A percentile compares a stretch with the other conserved stretches of the same genome.
phyloP scores from a whole-genome alignment of 2,888 invertebrate genomes.

The Rugalucina vietnamica region DNA sequence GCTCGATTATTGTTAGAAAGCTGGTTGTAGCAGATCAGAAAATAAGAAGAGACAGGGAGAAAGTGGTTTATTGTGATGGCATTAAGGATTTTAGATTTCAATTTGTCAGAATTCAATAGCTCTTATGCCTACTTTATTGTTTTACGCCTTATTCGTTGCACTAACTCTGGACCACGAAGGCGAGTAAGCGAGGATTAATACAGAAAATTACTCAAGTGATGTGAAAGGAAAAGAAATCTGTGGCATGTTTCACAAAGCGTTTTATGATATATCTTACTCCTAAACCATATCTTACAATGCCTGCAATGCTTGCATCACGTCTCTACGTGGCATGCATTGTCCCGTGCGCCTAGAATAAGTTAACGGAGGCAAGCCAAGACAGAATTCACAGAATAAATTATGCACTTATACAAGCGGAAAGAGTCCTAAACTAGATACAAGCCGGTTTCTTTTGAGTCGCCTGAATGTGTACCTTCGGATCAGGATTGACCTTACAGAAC shows the following conservation, averaged over 20 bases:
- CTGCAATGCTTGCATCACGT: too few species aligned
- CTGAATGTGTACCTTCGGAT: too few species aligned
- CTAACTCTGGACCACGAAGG: neutral
- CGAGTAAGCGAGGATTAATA: neutral
- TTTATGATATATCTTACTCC: neutral
- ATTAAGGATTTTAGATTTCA: slow-evolving; percentile 16
- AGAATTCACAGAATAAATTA: too few species aligned
- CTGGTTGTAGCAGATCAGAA: neutral
- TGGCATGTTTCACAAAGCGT: neutral
- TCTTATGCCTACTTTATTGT: slow-evolving; percentile 17
- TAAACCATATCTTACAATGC: too few species aligned
- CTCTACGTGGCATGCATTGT: too few species aligned
- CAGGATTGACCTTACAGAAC: too few species aligned
- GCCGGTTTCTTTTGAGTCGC: too few species aligned
- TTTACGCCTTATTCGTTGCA: neutral
- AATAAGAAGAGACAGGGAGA: slow-evolving; percentile 11
- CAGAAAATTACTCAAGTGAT: neutral
- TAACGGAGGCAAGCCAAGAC: too few species aligned
- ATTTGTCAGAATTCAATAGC: slow-evolving; percentile 12
- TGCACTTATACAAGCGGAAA: too few species aligned
- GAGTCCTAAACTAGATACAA: too few species aligned
- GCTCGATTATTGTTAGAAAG: slow-evolving; percentile 7
- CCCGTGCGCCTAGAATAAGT: too few species aligned
- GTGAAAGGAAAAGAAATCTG: neutral
- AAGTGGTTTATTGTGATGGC: slow-evolving; percentile 10